Evolutionary conservation across 2,113 vertebrate genomes (phyloP).

Genomic region (Callopanchax toddi): DNA sequence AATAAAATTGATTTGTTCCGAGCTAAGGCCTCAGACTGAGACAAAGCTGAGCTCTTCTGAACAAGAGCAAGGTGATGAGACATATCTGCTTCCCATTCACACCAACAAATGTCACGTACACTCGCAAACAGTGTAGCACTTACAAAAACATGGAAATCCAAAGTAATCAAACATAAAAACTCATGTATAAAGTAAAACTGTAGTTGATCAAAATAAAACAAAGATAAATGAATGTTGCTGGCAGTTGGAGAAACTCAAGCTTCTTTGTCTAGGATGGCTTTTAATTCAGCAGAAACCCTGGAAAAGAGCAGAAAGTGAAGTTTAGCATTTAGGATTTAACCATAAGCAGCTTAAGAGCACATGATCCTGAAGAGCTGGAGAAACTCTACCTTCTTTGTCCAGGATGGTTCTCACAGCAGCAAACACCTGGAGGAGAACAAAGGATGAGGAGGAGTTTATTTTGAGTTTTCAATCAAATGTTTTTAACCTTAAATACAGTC

Average conservation of each 20-base stretch:
- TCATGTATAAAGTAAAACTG: conserved; percentile 45
- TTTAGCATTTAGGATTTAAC: not conserved
- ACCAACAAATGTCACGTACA: conserved; percentile 22
- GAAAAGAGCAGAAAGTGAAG: conserved; percentile 31
- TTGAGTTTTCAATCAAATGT: no score
- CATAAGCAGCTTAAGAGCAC: not conserved
- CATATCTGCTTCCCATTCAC: conserved; percentile 27
- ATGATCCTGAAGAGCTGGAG: conserved; percentile 30
- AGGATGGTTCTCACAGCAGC: conserved; percentile 89
- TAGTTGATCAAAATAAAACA: conserved; percentile 56
- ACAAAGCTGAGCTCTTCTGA: conserved; percentile 16
- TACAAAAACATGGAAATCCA: conserved; percentile 55
- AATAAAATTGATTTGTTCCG: not conserved
- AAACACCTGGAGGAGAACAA: conserved; percentile 86
- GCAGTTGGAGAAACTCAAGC: conserved; percentile 71
- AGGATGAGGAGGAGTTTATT: no score
- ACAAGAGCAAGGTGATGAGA: conserved; percentile 3
- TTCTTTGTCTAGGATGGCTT: conserved; percentile 90
- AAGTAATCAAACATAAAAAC: conserved; percentile 53
- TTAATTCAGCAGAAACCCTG: conserved; percentile 93
- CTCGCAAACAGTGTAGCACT: conserved; percentile 49
- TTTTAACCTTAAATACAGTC: no score
- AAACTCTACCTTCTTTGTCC: conserved; percentile 87
- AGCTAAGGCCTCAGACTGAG: conserved; percentile 21
- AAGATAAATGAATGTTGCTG: conserved; percentile 49